A percentile compares a stretch with the other conserved stretches of the same genome.
Conservation (phyloP, 2,113 vertebrate species). For the Eira barbara region DNA sequence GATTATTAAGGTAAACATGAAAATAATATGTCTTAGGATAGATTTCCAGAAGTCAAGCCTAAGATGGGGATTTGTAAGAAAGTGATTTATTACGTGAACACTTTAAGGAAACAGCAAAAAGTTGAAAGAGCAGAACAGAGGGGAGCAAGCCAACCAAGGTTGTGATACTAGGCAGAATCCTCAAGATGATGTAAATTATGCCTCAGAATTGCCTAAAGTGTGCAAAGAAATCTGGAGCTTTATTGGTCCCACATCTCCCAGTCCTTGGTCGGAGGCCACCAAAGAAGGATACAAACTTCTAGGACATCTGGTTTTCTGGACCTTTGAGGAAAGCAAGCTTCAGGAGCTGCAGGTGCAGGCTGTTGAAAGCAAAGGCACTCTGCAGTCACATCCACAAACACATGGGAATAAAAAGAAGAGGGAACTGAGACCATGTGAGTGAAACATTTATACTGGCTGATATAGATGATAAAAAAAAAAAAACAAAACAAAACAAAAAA, state of each 20-base stretch:
- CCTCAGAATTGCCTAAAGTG: neutral
- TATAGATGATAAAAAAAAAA: neutral
- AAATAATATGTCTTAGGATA: neutral
- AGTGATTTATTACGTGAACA: neutral
- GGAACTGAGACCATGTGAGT: accelerated
- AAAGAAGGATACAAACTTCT: neutral
- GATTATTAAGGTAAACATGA: neutral
- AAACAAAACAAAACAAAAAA: no score
- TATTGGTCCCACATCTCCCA: neutral
- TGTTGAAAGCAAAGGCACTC: neutral
- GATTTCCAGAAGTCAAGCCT: neutral
- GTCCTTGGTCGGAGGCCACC: neutral
- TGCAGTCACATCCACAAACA: neutral
- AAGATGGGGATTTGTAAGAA: neutral
- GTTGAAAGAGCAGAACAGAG: neutral
- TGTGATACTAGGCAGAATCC: neutral
- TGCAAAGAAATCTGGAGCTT: neutral
- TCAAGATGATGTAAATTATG: neutral
- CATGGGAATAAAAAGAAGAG: neutral
- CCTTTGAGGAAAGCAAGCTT: neutral
- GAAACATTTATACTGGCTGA: neutral
- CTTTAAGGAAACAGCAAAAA: neutral
- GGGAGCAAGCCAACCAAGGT: neutral
- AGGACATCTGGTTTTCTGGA: neutral
- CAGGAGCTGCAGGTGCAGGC: neutral